Evolutionary conservation across 2,113 vertebrate species (phyloP).

Genomic region (Trematocara unimaculatum): DNA sequence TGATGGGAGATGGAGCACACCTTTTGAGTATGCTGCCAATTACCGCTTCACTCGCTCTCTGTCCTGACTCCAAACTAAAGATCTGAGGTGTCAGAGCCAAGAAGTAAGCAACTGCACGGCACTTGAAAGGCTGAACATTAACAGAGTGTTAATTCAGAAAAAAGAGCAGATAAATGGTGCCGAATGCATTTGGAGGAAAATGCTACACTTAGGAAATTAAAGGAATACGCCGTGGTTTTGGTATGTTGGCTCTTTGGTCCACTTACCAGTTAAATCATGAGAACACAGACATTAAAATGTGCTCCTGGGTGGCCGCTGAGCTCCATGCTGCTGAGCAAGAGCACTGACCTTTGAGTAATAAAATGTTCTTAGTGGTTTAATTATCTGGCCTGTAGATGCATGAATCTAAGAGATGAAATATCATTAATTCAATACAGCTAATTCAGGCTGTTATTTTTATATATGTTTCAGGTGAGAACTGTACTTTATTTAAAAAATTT

Average conservation of each 20-base stretch:
- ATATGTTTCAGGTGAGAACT: neutral
- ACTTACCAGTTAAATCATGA: neutral
- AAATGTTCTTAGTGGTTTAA: slow-evolving; percentile 35
- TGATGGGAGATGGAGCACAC: slow-evolving; percentile 26
- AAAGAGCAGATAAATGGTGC: neutral
- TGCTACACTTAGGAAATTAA: neutral
- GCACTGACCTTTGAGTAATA: slow-evolving; percentile 21
- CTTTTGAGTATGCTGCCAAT: slow-evolving; percentile 53
- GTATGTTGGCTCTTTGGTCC: neutral
- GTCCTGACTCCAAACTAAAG: slow-evolving; percentile 39
- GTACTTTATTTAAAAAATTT: neutral
- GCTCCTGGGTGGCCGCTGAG: slow-evolving; percentile 11
- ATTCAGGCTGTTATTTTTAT: neutral
- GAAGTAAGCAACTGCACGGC: neutral
- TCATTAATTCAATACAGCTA: slow-evolving; percentile 1
- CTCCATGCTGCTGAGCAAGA: neutral
- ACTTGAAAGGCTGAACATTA: slow-evolving; percentile 17
- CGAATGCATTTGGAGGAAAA: neutral
- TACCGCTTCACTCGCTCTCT: slow-evolving; percentile 12
- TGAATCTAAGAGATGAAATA: slow-evolving; percentile 12
- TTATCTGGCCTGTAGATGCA: slow-evolving; percentile 21
- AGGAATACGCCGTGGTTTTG: neutral
- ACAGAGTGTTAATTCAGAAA: neutral
- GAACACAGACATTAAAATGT: slow-evolving; percentile 2
- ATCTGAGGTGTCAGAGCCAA: slow-evolving; percentile 14